Conservation (phyloP, 1,140 invertebrate species). For the Bombyx mandarina region DNA sequence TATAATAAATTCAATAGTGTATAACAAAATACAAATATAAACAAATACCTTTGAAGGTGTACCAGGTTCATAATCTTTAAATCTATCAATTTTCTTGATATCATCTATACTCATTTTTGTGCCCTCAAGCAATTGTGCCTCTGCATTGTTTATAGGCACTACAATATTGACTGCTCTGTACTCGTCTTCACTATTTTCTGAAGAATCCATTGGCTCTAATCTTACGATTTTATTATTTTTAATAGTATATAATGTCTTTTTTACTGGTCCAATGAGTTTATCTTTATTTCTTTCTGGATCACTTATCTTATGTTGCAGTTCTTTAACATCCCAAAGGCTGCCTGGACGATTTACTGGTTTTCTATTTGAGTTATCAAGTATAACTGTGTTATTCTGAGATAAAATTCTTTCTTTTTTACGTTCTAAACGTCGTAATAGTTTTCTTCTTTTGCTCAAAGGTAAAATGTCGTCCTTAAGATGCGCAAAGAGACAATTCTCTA, state of each 20-base stretch:
- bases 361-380: conserved; percentile 19
- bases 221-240: conserved; percentile 54
- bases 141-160: conserved; percentile 44
- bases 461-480: conserved; percentile 39
- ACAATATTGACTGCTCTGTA: conserved; percentile 51
- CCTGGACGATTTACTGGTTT: conserved; percentile 23
- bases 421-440: conserved; percentile 46
- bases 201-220: conserved; percentile 30
- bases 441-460: conserved; percentile 49
- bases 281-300: conserved; percentile 12
- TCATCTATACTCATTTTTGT: conserved; percentile 60
- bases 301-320: conserved; percentile 18
- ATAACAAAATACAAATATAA: background rate
- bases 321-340: conserved; percentile 52
- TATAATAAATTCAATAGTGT: background rate
- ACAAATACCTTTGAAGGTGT: conserved; percentile 47
- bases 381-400: conserved; percentile 26
- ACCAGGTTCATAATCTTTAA: conserved; percentile 60
- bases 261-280: conserved; percentile 31
- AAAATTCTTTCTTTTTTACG: conserved; percentile 43
- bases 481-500: conserved; percentile 43
- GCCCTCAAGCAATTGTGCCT: conserved; percentile 48
- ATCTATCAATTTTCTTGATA: conserved; percentile 55
- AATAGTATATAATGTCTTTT: conserved; percentile 50
- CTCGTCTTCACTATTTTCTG: conserved; percentile 18